Percentiles rank a stretch among this genome's conserved stretches.
Evolutionary conservation across 2,888 invertebrate genomes (phyloP).

Genomic region (Drosophila bunnanda): DNA sequence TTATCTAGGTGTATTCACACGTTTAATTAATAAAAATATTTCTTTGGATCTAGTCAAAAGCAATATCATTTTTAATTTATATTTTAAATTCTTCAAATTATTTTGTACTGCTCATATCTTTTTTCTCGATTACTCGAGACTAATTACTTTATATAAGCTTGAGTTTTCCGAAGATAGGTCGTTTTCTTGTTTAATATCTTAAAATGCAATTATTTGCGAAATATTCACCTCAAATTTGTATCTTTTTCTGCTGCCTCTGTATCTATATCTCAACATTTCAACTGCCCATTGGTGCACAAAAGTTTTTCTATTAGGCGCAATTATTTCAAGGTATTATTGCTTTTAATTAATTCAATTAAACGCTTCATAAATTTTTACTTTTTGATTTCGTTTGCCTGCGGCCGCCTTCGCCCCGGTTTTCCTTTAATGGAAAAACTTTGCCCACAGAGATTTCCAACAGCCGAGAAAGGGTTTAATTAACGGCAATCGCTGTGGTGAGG

Average conservation of each 20-base stretch:
- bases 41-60: not conserved
- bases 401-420: slow-evolving; percentile 50
- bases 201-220: not conserved
- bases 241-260: not conserved
- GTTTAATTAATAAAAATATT: not conserved
- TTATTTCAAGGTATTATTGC: slow-evolving; percentile 81
- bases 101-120: too few relatives aligned
- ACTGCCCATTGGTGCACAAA: slow-evolving; percentile 49
- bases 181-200: too few relatives aligned
- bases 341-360: slow-evolving; percentile 84
- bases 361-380: slow-evolving; percentile 84
- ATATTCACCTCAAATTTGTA: not conserved
- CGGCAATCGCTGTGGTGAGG: slow-evolving; percentile 56
- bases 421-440: slow-evolving; percentile 81
- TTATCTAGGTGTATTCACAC: not conserved
- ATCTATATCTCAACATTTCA: slow-evolving; percentile 6
- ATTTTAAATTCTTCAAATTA: too few relatives aligned
- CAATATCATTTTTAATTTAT: too few relatives aligned
- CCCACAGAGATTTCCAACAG: slow-evolving; percentile 56
- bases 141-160: too few relatives aligned
- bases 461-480: slow-evolving; percentile 80
- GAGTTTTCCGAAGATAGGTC: too few relatives aligned
- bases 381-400: slow-evolving; percentile 77
- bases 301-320: slow-evolving; percentile 79
- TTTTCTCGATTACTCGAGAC: too few relatives aligned